Percentiles rank a stretch among this genome's conserved stretches.
Evolutionary conservation across 2,888 invertebrate genomes (phyloP).

Genomic region (Drosophila pseudotalamancana): DNA sequence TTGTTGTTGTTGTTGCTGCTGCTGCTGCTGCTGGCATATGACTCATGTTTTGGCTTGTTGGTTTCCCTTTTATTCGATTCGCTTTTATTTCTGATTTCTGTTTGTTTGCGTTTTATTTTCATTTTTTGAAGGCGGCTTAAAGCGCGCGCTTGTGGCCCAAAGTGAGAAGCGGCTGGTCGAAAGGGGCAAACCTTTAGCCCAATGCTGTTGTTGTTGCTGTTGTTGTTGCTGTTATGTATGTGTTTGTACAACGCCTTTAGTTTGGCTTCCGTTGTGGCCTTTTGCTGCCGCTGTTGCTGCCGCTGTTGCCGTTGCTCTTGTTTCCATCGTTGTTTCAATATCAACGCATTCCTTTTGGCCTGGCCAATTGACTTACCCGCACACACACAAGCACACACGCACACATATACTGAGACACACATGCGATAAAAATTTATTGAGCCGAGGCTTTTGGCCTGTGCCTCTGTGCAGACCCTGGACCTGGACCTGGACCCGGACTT

Average conservation of each 20-base stretch:
- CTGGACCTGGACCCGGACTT: conserved; percentile 24
- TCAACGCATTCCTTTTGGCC: conserved; percentile 72
- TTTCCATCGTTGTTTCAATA: conserved; percentile 68
- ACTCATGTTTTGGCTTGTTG: conserved; percentile 43
- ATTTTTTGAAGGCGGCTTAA: conserved; percentile 47
- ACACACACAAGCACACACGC: conserved; percentile 39
- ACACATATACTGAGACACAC: conserved; percentile 25
- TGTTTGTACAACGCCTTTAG: conserved; percentile 71
- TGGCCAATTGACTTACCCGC: conserved; percentile 54
- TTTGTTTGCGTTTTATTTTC: background rate
- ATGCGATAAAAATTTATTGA: conserved; percentile 74
- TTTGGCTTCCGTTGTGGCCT: conserved; percentile 62
- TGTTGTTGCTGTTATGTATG: conserved; percentile 53
- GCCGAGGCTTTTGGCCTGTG: conserved; percentile 66
- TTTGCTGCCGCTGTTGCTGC: conserved; percentile 42
- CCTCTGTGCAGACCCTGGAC: conserved; percentile 24
- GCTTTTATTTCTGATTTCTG: conserved; percentile 7
- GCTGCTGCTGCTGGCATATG: conserved; percentile 47
- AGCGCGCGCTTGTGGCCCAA: conserved; percentile 53
- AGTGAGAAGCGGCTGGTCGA: conserved; percentile 51
- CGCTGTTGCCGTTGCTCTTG: conserved; percentile 46
- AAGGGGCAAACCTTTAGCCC: conserved; percentile 49
- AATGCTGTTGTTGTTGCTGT: conserved; percentile 14
- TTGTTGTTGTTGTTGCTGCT: conserved; percentile 5
- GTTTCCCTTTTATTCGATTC: conserved; percentile 32